Percentiles rank a stretch among this genome's conserved stretches.
Conservation (phyloP, 2,888 invertebrate genomes). For the Caenorhabditis angaria region DNA sequence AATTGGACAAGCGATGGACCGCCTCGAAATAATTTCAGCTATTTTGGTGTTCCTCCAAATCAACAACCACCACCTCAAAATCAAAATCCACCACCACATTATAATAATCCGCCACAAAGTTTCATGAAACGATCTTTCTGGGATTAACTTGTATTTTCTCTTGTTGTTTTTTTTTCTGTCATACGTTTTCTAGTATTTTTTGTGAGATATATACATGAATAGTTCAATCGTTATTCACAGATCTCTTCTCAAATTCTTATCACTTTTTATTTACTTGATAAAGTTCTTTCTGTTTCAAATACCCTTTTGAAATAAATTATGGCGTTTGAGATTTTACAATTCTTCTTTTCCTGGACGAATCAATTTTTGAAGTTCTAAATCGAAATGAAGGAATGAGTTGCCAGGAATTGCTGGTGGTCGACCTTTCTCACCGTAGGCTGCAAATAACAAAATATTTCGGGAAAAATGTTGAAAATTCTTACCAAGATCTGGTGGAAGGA, state of each 20-base stretch:
- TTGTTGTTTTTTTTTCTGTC: too few species aligned
- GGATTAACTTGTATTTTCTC: neutral
- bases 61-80: neutral
- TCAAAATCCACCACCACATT: too few species aligned
- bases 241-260: too few species aligned
- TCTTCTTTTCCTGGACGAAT: constrained; percentile 59
- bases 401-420: constrained; percentile 65
- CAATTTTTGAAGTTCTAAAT: constrained; percentile 65
- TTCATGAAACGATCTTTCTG: constrained; percentile 6
- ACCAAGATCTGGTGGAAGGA: constrained; percentile 69
- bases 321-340: too few species aligned
- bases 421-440: constrained; percentile 69
- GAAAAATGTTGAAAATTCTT: neutral
- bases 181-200: too few species aligned
- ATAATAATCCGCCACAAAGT: neutral
- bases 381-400: constrained; percentile 68
- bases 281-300: too few species aligned
- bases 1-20: neutral
- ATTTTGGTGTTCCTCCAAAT: neutral
- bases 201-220: too few species aligned
- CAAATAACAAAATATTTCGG: neutral
- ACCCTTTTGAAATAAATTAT: too few species aligned
- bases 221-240: too few species aligned
- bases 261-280: too few species aligned
- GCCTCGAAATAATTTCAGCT: neutral